phyloP scores from a whole-genome alignment of 2,797 vertebrate genomes.

The Tolypeutes matacus region DNA sequence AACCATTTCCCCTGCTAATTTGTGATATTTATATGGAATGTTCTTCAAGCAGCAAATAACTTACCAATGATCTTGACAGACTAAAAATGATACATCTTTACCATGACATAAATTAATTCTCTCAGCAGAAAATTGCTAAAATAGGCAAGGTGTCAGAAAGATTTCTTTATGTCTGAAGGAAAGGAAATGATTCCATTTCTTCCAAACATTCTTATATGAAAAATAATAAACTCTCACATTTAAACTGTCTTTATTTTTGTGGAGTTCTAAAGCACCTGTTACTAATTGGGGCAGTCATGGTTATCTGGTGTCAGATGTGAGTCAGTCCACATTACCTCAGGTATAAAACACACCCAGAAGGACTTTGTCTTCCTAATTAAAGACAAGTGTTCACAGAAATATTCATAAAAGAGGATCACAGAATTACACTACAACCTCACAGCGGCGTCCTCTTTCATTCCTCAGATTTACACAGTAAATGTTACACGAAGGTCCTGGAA shows the following conservation, averaged over 20 bases:
- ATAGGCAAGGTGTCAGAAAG: constrained; percentile 80
- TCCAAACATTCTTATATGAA: constrained; percentile 76
- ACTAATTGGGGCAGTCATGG: constrained; percentile 63
- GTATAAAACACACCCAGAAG: constrained; percentile 27
- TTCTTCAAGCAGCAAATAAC: constrained; percentile 79
- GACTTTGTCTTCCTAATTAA: constrained; percentile 5
- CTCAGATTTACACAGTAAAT: background rate
- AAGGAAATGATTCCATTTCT: constrained; percentile 83
- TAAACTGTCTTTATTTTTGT: constrained; percentile 73
- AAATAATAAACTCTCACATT: constrained; percentile 83
- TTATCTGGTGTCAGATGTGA: constrained; percentile 53
- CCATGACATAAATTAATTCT: constrained; percentile 84
- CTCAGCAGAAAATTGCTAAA: constrained; percentile 78
- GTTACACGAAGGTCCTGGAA: background rate
- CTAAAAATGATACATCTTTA: constrained; percentile 81
- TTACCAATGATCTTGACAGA: constrained; percentile 81
- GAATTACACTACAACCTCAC: background rate
- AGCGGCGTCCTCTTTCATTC: background rate
- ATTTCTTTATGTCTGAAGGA: constrained; percentile 79
- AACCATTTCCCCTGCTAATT: constrained; percentile 80
- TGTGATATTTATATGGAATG: constrained; percentile 81
- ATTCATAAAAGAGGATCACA: background rate
- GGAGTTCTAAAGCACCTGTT: background rate
- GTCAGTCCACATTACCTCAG: constrained; percentile 13
- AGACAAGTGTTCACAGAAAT: background rate